These are phyloP conservation scores for Microctenopoma lineatum DNA, from an alignment of 2,797 vertebrate genomes.

Conservation along the genomic window DNA sequence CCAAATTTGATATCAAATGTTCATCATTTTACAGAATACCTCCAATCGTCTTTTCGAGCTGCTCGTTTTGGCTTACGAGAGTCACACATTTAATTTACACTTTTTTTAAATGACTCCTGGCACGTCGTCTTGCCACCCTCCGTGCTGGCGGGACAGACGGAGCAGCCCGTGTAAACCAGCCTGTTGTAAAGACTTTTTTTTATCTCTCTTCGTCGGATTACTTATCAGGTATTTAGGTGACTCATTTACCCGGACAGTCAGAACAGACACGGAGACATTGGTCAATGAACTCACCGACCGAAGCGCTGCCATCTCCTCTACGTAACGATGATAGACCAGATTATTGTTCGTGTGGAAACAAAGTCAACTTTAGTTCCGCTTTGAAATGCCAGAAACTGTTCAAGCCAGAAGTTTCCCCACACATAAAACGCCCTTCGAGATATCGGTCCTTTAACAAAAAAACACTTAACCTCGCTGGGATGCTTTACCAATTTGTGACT, in stretches of 20 bases:
- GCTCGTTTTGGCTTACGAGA: fast-evolving
- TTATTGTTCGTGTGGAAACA: slow-evolving; percentile 60
- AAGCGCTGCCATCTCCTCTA: slow-evolving; percentile 81
- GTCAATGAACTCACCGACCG: slow-evolving; percentile 80
- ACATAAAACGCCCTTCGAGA: background rate
- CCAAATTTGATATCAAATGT: background rate
- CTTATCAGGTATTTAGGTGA: slow-evolving; percentile 19
- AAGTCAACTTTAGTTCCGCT: slow-evolving; percentile 71
- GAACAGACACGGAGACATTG: slow-evolving; percentile 5
- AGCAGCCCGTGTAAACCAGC: background rate
- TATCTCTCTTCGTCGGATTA: background rate
- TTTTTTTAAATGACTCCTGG: slow-evolving; percentile 1
- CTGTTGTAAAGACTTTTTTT: background rate
- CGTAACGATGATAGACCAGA: slow-evolving; percentile 32
- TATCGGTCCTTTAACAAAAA: background rate
- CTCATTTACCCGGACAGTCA: slow-evolving; percentile 58
- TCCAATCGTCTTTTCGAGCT: fast-evolving
- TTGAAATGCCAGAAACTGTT: slow-evolving; percentile 21
- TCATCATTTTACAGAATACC: fast-evolving
- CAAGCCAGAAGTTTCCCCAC: background rate
- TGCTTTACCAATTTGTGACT: background rate
- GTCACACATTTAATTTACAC: fast-evolving
- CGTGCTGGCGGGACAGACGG: slow-evolving; percentile 4
- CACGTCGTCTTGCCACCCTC: background rate
- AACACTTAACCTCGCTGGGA: background rate